phyloP scores from a whole-genome alignment of 2,888 invertebrate species.

The Hoplodrina blanda region DNA sequence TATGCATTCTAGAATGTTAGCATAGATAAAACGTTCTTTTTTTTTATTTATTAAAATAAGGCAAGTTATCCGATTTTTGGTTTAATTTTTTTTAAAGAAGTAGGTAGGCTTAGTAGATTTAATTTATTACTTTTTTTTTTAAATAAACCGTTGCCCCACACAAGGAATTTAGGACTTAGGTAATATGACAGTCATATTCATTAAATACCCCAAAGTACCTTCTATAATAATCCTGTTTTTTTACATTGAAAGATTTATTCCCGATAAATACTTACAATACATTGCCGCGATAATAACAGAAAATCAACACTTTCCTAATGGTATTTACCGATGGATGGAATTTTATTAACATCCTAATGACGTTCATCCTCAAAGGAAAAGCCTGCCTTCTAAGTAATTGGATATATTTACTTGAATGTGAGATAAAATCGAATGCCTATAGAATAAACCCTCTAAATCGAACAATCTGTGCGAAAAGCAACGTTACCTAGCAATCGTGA shows the following conservation, averaged over 20 bases:
- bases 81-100: too few species aligned
- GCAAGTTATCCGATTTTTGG: neutral
- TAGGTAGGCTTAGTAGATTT: too few species aligned
- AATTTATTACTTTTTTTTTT: too few species aligned
- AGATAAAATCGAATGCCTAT: constrained; percentile 78
- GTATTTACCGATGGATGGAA: constrained; percentile 51
- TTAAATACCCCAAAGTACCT: neutral
- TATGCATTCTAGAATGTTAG: too few species aligned
- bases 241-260: neutral
- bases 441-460: constrained; percentile 74
- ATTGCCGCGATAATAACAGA: neutral
- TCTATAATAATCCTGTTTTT: neutral
- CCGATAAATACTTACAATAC: neutral
- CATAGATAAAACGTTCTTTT: too few species aligned
- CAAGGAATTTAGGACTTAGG: too few species aligned
- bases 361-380: constrained; percentile 69
- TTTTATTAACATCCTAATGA: constrained; percentile 72
- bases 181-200: too few species aligned
- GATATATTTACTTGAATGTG: constrained; percentile 80
- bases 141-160: too few species aligned
- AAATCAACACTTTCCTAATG: constrained; percentile 42
- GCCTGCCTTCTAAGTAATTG: constrained; percentile 83
- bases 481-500: constrained; percentile 60
- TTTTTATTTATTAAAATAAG: too few species aligned
- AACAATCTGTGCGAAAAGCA: constrained; percentile 65